phyloP scores from a whole-genome alignment of 2,113 vertebrate genomes.

The Ailuropoda melanoleuca region DNA sequence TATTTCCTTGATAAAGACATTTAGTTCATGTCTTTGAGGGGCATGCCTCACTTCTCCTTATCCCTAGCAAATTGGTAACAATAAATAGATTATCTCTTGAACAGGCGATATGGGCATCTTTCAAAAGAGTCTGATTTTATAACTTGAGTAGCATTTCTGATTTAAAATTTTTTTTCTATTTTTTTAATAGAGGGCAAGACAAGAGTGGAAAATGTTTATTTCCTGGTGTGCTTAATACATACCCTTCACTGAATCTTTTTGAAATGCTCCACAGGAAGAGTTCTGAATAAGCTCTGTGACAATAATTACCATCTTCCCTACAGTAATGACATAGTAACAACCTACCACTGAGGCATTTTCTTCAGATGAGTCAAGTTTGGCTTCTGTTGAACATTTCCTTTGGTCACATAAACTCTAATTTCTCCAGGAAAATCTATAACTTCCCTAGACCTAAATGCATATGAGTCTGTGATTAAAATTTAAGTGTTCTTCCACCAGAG shows the following conservation, averaged over 20 bases:
- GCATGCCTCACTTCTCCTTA: neutral
- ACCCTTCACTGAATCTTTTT: neutral
- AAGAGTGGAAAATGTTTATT: neutral
- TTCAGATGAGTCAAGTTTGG: neutral
- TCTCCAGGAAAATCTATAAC: neutral
- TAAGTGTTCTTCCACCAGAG: neutral
- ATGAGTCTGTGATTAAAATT: neutral
- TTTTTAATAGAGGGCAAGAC: neutral
- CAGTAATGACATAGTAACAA: neutral
- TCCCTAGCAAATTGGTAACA: neutral
- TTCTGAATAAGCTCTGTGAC: conserved; percentile 21
- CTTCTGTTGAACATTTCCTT: conserved; percentile 1
- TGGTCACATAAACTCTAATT: neutral
- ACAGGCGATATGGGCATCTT: neutral
- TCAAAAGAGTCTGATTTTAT: neutral
- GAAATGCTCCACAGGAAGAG: neutral
- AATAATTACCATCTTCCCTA: conserved; percentile 17
- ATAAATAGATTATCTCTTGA: neutral
- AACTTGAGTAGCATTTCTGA: neutral
- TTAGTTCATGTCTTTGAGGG: neutral
- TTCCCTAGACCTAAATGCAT: neutral
- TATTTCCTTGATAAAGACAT: neutral
- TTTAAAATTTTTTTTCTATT: neutral
- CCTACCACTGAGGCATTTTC: neutral
- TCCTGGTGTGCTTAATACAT: neutral